Percentiles rank a stretch among this genome's conserved stretches.
Conservation (phyloP, 2,797 vertebrate species). For the Rhinophrynus dorsalis region DNA sequence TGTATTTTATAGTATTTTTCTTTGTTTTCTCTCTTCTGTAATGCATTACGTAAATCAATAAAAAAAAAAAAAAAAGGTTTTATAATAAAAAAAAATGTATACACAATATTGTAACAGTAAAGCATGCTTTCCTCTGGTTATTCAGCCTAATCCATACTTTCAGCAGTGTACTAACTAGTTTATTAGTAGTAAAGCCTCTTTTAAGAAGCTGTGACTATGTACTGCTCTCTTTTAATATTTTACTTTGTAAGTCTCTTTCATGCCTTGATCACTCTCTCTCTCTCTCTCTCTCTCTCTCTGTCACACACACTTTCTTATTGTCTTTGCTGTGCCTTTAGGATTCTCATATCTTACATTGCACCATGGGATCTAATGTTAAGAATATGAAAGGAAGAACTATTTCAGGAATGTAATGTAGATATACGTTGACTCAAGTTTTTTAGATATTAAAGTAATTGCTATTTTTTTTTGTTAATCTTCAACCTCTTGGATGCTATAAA, state of each 20-base stretch:
- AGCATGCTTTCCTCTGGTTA: too few species aligned
- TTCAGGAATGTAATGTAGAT: conserved; percentile 17
- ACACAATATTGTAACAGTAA: too few species aligned
- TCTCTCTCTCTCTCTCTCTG: too few species aligned
- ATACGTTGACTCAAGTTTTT: background rate
- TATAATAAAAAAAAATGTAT: too few species aligned
- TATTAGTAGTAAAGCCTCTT: conserved; percentile 64
- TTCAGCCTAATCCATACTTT: too few species aligned
- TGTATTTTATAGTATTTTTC: too few species aligned
- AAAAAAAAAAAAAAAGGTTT: too few species aligned
- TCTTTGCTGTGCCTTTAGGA: conserved; percentile 63
- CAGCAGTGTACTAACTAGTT: conserved; percentile 59
- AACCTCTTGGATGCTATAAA: too few species aligned
- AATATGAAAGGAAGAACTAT: conserved; percentile 61
- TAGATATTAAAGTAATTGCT: conserved; percentile 12
- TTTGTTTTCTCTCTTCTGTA: too few species aligned
- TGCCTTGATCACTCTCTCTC: conserved; percentile 67
- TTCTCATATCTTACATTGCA: conserved; percentile 57
- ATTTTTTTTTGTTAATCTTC: too few species aligned
- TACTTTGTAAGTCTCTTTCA: conserved; percentile 65
- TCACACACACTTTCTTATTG: conserved; percentile 62
- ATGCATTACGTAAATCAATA: too few species aligned
- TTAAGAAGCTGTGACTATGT: conserved; percentile 61
- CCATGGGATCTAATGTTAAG: conserved; percentile 58
- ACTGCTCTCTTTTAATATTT: conserved; percentile 58